These are phyloP conservation scores for Zoanthus sansibaricus DNA, from an alignment of 92 coral and sea anemone species.

Conservation along the genomic window DNA sequence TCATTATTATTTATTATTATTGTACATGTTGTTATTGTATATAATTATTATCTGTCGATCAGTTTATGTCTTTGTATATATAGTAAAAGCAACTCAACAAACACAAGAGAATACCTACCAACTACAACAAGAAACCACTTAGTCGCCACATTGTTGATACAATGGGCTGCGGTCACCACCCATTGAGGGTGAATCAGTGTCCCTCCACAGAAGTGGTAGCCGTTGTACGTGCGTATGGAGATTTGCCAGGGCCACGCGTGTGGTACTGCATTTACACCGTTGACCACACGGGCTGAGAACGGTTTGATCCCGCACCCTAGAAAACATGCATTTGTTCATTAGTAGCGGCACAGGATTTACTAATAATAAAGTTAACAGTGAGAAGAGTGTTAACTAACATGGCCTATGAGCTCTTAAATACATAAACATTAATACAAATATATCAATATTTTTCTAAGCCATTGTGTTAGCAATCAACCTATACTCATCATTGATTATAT, in stretches of 20 bases:
- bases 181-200: constrained; percentile 73
- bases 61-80: too few species aligned
- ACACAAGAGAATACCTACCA: constrained; percentile 26
- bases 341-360: too few species aligned
- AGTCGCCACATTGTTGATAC: constrained; percentile 60
- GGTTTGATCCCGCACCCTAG: constrained; percentile 77
- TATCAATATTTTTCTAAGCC: too few species aligned
- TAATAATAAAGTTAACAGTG: too few species aligned
- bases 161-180: constrained; percentile 86
- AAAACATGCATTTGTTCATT: background rate
- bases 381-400: too few species aligned
- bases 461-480: too few species aligned
- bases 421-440: too few species aligned
- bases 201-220: constrained; percentile 78
- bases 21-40: too few species aligned
- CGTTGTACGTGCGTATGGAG: constrained; percentile 64
- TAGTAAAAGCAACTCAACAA: background rate
- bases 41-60: too few species aligned
- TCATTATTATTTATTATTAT: too few species aligned
- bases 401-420: too few species aligned
- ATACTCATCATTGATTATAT: too few species aligned
- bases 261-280: constrained; percentile 76
- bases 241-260: constrained; percentile 88
- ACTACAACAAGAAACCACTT: constrained; percentile 67
- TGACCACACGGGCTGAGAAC: constrained; percentile 69